Evolutionary conservation across 2,113 vertebrate genomes (phyloP), one percentile per base, ranked within the genome.

Genomic region (Cynocephalus volans): DNA sequence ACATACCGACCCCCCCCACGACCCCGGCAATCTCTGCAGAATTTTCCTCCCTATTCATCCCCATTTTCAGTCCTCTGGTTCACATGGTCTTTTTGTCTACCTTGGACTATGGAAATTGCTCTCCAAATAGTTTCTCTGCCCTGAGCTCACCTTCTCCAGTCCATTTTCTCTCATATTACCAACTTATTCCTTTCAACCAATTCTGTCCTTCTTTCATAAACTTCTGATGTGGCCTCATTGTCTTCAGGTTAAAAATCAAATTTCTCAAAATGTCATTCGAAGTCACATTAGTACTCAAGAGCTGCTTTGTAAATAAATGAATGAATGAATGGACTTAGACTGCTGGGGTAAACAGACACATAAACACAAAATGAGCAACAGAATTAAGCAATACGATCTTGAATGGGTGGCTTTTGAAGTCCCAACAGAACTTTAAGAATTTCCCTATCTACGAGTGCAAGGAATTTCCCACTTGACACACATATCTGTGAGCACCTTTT

Each of bases 221-320:
- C 19, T 69, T 88, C 76, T 65, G 48, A 85, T 56, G 41, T 54
- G 24, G 10, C 8, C 13, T 93, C 52, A 86, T 19, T 17, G 60
- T 64, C 15, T 77, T 83, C 33, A 62, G 60, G 24, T 85, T 96
- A 45, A 85, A 88, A 36, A 52, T 95, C 19, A 62, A 60, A 82
- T 58, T 92, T 86, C 80, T 72, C 45, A 60, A 79, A 85, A 93
- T 93, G 31, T 13, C 62, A 65, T 31, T 36, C 52, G 31, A 52
- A 93, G 5, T 92, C 64, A 28, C 3, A 28, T 9, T 56, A 56
- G 9, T 33, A 21, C 24, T 76, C 52, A 76, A 56, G 12, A 72
- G 4, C 52, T 52, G 24, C 58, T 79, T 76, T 87, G 50, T 28
- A 52, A 86, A 36, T 33, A 10, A 54, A 83, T 12, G 26, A 48